Base-by-base conservation (phyloP, 2,113 vertebrate species). In the Crocuta crocuta region DNA sequence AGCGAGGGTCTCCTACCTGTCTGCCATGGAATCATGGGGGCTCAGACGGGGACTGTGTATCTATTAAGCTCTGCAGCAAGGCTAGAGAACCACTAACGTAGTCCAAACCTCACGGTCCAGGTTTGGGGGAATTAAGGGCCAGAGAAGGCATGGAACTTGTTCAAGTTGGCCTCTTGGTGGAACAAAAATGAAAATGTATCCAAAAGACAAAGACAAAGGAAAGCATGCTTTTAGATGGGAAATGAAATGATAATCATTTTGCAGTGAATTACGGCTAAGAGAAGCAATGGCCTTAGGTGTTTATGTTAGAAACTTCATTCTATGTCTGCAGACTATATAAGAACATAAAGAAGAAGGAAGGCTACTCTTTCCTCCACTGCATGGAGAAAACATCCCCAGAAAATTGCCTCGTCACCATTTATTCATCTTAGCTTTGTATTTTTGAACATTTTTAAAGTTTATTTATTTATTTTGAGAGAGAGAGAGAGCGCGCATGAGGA, bases 41-140 rank as follows among this genome's bases (percentile, higher is more conserved):
- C 11, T 19, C 0, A 5, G 71, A 5, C 19, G 0, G 11, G 35
- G 43, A 0, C 7, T 23, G 4, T 1, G 24, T 17, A 21, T 13
- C 71, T 45, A 63, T 16, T 50, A 61, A 50, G 31, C 21, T 53
- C 1, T 4, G 4, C 26, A 85, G 28, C 39, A 39, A 81, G 33
- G 65, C 26, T 55, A n/a, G 9, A 79, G 74, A 81, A 80, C 19
- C 71, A 39, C 5, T 19, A 17, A 16, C 4, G 12, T 1, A 31
- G 8, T 7, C 80, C 45, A 83, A 71, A 87, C 6, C 7, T 39
- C 33, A 63, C 28, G 19, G 55, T 79, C 28, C 43, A 48, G 26
- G 26, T n/a, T 43, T 84, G 10, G 31, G 63, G 48, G 70, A 81
- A 39, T 5, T 21, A 50, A 65, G 21, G 5, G 10, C 12, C 58